These are phyloP conservation scores for Microhierax caerulescens DNA, from an alignment of 2,797 vertebrate genomes.

Conservation along the genomic window DNA sequence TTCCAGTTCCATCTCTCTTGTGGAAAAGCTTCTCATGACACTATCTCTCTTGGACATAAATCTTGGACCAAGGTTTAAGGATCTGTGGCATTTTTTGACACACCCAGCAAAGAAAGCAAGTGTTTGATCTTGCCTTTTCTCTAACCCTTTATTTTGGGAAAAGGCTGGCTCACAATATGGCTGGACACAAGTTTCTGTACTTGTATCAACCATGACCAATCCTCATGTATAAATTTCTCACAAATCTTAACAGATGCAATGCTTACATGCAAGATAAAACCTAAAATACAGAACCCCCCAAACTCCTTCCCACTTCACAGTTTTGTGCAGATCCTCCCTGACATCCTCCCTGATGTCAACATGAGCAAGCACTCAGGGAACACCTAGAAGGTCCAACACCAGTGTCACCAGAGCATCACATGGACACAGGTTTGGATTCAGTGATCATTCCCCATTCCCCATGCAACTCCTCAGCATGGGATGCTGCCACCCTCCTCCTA, in stretches of 20 bases:
- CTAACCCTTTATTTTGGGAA: not conserved
- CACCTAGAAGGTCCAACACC: not conserved
- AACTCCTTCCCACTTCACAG: not conserved
- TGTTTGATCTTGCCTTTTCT: not conserved
- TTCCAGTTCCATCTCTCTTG: not conserved
- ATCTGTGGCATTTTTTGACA: not conserved
- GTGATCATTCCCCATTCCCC: not conserved
- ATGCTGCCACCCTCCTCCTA: not conserved
- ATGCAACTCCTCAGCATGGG: too few relatives aligned
- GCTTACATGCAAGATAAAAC: not conserved
- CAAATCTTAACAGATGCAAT: not conserved
- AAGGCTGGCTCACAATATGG: not conserved
- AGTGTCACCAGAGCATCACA: not conserved
- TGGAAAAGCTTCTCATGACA: not conserved
- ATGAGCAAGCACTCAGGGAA: not conserved
- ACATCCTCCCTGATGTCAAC: too few relatives aligned
- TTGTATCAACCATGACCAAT: not conserved
- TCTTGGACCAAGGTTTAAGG: not conserved
- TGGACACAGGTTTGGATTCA: fast-evolving
- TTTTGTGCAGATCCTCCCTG: not conserved
- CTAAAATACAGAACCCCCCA: too few relatives aligned
- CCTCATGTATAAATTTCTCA: not conserved
- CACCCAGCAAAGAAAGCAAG: not conserved
- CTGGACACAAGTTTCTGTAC: not conserved
- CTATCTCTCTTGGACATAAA: not conserved